Evolutionary conservation across 2,888 invertebrate genomes (phyloP).

Genomic region (Ypsolopha scabrella): DNA sequence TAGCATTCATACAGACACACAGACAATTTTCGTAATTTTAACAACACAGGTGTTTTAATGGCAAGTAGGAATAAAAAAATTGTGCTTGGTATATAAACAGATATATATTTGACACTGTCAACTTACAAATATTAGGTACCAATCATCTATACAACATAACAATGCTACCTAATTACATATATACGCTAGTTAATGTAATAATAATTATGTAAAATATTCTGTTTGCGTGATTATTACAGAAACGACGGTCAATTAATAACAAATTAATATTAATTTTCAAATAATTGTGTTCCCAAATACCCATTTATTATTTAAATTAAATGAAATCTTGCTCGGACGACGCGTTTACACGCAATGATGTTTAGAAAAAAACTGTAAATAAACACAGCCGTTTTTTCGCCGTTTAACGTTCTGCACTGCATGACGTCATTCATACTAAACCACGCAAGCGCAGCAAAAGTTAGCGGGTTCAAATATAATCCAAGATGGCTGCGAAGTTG

Average conservation of each 20-base stretch:
- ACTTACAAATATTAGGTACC: constrained; percentile 49
- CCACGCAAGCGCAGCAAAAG: no score
- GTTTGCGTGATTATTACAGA: neutral
- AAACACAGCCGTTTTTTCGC: no score
- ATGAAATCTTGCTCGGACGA: neutral
- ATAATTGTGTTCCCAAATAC: constrained; percentile 15
- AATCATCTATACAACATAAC: constrained; percentile 30
- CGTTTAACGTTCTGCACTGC: no score
- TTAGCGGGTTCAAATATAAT: no score
- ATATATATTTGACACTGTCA: constrained; percentile 65
- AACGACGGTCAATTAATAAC: neutral
- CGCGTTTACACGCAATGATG: constrained; percentile 3
- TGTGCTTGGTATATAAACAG: constrained; percentile 36
- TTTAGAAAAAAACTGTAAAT: no score
- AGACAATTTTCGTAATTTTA: no score
- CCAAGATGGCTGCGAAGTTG: no score
- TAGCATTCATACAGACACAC: no score
- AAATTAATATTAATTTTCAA: neutral
- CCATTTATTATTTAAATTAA: constrained; percentile 1
- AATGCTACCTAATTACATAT: neutral
- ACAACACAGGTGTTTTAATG: no score
- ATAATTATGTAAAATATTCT: neutral
- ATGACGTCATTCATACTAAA: no score
- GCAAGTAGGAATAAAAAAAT: no score
- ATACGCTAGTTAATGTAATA: neutral